Conservation (phyloP, 64 coral and sea anemone species). For the Cladopsammia gracilis region DNA sequence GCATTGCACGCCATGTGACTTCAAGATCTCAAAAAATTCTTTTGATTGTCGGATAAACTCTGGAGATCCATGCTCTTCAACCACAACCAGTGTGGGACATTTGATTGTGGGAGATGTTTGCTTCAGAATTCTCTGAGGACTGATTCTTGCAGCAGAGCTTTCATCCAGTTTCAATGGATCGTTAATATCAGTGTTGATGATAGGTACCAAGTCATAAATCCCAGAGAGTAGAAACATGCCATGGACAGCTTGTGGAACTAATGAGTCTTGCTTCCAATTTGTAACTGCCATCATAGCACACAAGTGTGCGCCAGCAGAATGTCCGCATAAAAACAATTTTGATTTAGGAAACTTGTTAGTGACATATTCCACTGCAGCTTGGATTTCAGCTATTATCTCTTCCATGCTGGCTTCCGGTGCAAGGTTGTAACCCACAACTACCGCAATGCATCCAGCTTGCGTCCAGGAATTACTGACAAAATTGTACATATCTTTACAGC, state of each 20-base stretch:
- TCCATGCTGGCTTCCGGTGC: conserved; percentile 63
- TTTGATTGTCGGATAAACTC: conserved; percentile 48
- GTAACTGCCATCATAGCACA: conserved; percentile 71
- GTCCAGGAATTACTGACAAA: conserved; percentile 34
- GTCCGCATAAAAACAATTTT: conserved; percentile 63
- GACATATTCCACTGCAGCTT: conserved; percentile 37
- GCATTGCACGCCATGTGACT: conserved; percentile 38
- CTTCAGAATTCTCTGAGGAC: conserved; percentile 44
- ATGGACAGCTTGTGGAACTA: conserved; percentile 36
- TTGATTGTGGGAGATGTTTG: conserved; percentile 5
- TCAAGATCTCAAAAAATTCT: conserved; percentile 35
- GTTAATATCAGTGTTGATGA: conserved; percentile 57
- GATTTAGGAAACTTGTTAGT: conserved; percentile 32
- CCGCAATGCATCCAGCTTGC: neutral
- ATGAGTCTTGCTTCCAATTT: conserved; percentile 26
- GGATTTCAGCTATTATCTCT: conserved; percentile 54
- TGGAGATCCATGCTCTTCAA: conserved; percentile 60
- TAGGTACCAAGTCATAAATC: conserved; percentile 40
- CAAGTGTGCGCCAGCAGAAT: conserved; percentile 66
- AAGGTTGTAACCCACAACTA: conserved; percentile 60
- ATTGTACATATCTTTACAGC: conserved; percentile 32
- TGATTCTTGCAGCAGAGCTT: conserved; percentile 55
- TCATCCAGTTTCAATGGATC: conserved; percentile 64
- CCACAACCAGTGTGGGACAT: conserved; percentile 47
- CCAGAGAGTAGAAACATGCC: conserved; percentile 73